Conservation (phyloP, 2,113 vertebrate species). For the Jacana jacana region DNA sequence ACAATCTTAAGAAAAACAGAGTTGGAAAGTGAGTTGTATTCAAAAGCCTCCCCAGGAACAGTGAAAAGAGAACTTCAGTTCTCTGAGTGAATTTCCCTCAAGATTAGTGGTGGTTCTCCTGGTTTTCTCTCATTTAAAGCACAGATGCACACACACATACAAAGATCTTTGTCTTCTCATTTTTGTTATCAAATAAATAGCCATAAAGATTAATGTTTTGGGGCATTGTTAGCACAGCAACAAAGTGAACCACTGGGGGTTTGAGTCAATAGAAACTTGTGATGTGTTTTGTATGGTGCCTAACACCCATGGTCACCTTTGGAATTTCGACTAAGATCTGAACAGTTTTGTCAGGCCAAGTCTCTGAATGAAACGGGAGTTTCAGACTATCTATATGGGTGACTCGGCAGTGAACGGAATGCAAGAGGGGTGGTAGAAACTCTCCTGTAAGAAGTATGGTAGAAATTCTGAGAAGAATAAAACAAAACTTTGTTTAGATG, state of each 20-base stretch:
- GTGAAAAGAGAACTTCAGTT: not conserved
- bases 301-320: not conserved
- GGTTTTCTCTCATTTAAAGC: not conserved
- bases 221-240: not conserved
- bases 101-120: not conserved
- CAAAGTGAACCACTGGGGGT: accelerated
- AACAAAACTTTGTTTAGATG: not conserved
- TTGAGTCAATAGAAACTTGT: not conserved
- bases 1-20: not conserved
- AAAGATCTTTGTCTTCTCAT: not conserved
- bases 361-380: not conserved
- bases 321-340: not conserved
- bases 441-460: accelerated
- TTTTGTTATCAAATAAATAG: not conserved
- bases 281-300: not conserved
- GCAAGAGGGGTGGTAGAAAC: not conserved
- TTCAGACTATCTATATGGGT: not conserved
- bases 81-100: not conserved
- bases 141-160: not conserved
- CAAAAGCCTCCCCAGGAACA: not conserved
- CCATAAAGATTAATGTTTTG: not conserved
- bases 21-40: not conserved
- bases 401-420: not conserved
- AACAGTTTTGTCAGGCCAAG: not conserved
- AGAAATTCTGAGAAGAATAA: not conserved